Base-by-base conservation (phyloP, 2,888 invertebrate genomes). In the Sphecodes monilicornis region DNA sequence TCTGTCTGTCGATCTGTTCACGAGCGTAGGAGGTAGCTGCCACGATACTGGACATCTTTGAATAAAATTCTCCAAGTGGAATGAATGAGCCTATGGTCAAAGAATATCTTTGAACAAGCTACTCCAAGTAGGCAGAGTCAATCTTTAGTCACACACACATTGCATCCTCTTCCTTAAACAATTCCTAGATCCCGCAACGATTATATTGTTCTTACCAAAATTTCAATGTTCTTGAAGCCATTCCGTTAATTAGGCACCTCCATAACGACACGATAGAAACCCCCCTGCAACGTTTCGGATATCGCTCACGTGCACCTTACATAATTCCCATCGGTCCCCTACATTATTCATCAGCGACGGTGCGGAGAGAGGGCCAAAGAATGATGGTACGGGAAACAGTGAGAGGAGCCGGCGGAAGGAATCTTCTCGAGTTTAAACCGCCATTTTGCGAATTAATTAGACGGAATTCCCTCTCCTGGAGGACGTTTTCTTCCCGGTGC, bases 361-460 rank as follows among this genome's bases (percentile, higher is more conserved):
- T 77, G 60, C 69, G 57, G 29, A 36, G 50, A 50, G 50, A 50
- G 50, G 50, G 22, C 69, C 72, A 60, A 83, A 82, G 82, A 83
- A 82, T 76, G 68, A 66, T 10, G 82, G 81, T 36, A 46, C 66
- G 66, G 36, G 46, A 46, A 66, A 36, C 46, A 29, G 43, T 22
- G 80, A 29, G 72, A 36, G 41, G 50, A 50, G 50, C 50, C 22
- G 26, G 50, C 76, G 70, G 71, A 78, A 71, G 76, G 79, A 73
- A 76, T 73, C 73, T 69, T 73, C 68, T 41, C 69, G 54, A 74
- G 81, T 78, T 89, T 80, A 83, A 87, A 81, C 76, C 76, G 76
- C 76, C 76, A 79, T 85, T 79, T 80, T 60, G 78, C 84, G 78
- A 89, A 89, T 88, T 88, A 86, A 88, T 89, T 89, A 88, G 69